Evolutionary conservation across 2,113 vertebrate species (phyloP).

Genomic region (Pygoscelis antarcticus): DNA sequence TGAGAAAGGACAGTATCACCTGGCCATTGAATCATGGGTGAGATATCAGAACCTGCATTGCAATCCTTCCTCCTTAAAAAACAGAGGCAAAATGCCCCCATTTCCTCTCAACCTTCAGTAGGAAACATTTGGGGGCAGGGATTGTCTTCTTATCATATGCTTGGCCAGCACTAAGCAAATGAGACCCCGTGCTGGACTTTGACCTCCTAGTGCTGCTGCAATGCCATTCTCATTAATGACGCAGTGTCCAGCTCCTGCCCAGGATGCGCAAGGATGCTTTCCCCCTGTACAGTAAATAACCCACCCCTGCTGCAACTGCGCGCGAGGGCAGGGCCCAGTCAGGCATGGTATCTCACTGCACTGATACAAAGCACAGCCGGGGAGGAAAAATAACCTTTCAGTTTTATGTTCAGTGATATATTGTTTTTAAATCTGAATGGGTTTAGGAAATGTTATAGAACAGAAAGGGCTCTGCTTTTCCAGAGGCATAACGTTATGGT

Average conservation of each 20-base stretch:
- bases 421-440: constrained; percentile 10
- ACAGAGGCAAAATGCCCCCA: background rate
- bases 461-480: background rate
- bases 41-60: background rate
- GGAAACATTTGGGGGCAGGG: background rate
- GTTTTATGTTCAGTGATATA: constrained; percentile 47
- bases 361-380: background rate
- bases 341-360: background rate
- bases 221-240: rapidly evolving
- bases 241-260: background rate
- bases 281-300: background rate
- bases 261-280: background rate
- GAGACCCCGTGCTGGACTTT: background rate
- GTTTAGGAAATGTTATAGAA: constrained; percentile 22
- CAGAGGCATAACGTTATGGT: constrained; percentile 1
- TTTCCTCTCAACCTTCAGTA: background rate
- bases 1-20: background rate
- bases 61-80: background rate
- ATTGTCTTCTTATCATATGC: background rate
- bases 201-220: background rate
- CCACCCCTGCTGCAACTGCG: background rate
- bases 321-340: background rate
- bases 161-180: background rate
- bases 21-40: background rate
- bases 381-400: constrained; percentile 46